Conservation (phyloP, 2,888 invertebrate species). For the Drosophila neutralis region DNA sequence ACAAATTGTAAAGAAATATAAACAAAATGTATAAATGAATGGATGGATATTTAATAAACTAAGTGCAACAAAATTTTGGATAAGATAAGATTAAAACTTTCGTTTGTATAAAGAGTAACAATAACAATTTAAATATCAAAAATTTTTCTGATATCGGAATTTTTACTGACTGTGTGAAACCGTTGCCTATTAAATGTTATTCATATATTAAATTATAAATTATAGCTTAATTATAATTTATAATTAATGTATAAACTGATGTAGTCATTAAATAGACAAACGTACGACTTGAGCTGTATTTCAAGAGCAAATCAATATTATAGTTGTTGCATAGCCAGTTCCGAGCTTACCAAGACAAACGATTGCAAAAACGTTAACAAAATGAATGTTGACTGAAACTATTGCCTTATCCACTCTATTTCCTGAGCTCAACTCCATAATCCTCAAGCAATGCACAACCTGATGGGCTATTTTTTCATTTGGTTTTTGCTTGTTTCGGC, state of each 20-base stretch:
- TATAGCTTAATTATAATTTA: not conserved
- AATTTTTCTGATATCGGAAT: not conserved
- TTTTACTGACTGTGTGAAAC: not conserved
- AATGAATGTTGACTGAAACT: not conserved
- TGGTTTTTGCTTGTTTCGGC: conserved; percentile 21
- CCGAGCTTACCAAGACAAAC: not conserved
- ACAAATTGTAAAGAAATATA: not conserved
- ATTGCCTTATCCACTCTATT: not conserved
- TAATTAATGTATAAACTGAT: not conserved
- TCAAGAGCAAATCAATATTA: not conserved
- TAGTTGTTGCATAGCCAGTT: not conserved
- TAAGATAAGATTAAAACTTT: not conserved
- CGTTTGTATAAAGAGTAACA: not conserved
- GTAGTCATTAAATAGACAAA: not conserved
- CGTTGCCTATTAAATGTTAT: not conserved
- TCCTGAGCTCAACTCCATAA: conserved; percentile 7
- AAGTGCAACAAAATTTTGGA: not conserved
- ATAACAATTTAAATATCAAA: no score
- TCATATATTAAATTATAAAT: no score
- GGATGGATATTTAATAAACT: not conserved
- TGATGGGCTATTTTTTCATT: conserved; percentile 27
- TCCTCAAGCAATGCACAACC: conserved; percentile 23
- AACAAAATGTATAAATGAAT: not conserved
- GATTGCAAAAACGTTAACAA: not conserved
- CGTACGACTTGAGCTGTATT: not conserved